Evolutionary conservation across 2,888 invertebrate genomes (phyloP).

Genomic region (Horisme vitalbata): DNA sequence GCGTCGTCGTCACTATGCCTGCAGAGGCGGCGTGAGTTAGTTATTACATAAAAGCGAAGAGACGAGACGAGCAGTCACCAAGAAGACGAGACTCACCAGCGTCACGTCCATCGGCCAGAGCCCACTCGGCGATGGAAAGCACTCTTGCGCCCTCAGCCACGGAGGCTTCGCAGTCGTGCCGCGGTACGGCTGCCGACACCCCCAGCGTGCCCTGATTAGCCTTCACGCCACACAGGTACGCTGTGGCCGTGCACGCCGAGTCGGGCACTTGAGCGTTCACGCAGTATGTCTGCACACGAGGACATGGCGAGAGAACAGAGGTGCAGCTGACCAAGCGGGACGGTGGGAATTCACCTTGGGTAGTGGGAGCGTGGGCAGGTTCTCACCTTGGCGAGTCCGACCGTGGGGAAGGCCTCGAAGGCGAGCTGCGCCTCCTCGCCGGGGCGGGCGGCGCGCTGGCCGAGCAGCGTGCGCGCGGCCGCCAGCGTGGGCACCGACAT

Average conservation of each 20-base stretch:
- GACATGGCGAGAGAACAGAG: background rate
- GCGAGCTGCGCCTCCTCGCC: constrained; percentile 84
- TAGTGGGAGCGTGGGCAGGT: no score
- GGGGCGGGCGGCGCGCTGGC: constrained; percentile 76
- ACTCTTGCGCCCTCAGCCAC: constrained; percentile 78
- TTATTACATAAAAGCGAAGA: no score
- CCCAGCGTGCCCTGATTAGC: constrained; percentile 85
- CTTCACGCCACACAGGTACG: constrained; percentile 86
- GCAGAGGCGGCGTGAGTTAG: no score
- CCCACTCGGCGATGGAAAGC: constrained; percentile 85
- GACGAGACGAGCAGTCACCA: no score
- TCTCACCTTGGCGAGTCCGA: constrained; percentile 85
- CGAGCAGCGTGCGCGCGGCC: constrained; percentile 85
- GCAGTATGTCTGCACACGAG: constrained; percentile 78
- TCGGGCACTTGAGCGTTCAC: constrained; percentile 85
- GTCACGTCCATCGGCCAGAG: constrained; percentile 70
- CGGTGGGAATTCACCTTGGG: no score
- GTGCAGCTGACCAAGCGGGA: no score
- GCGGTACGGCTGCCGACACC: constrained; percentile 83
- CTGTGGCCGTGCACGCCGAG: constrained; percentile 87
- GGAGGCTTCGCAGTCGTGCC: constrained; percentile 83
- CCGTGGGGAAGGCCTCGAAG: constrained; percentile 85
- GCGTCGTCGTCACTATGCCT: constrained; percentile 85
- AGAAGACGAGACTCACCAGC: constrained; percentile 47
- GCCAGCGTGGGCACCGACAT: constrained; percentile 88